Evolutionary conservation across 2,113 vertebrate genomes (phyloP), one percentile per base, ranked within the genome.

Genomic region (Oplegnathus fasciatus): DNA sequence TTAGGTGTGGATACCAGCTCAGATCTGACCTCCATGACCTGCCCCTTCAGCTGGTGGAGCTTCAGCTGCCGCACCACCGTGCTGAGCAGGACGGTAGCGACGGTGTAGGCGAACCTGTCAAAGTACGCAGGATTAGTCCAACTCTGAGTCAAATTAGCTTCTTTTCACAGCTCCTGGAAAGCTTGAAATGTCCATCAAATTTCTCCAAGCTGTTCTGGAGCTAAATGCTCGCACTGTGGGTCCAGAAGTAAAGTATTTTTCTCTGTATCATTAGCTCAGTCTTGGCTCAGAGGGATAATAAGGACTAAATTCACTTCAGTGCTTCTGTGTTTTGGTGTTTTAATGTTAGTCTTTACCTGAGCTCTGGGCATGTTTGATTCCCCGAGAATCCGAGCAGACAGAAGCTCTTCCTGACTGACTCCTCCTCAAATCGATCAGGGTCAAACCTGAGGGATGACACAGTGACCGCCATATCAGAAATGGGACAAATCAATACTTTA

Each of bases 381-480:
- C 98, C 98, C 5, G 97, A 99, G 93, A 99, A 99, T 52, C 98
- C 98, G 82, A 99, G 90, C 24, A 97, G 93, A 50, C 97, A 96
- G 86, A 99, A 96, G 86, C 95, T 98, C 92, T 96, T 97, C 92
- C 90, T 91, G 15, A 94, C 94, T 0, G 93, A 93, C 54, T 98
- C 97, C 24, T 98, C 97, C 83, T 77, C 94, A 90, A 99, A 99
- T 86, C 98, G 96, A 87, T 97, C 97, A 9, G 98, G 98, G 86
- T 98, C 93, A 94, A 98, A 99, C 88, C 98, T 99, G 74, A 78
- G 13, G n/a, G 26, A 61, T 0, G 54, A 73, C 34, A 74, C 55
- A 76, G 58, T 18, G 2, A 82, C 10, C 42, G 7, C 17, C 5
- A 20, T 0, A 30, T 48, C 15, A 80, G 15, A 57, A 44, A 58